Evolutionary conservation across 2,888 invertebrate species (phyloP), one percentile per base, ranked within the genome.

Genomic region (Caenorhabditis sp.): DNA sequence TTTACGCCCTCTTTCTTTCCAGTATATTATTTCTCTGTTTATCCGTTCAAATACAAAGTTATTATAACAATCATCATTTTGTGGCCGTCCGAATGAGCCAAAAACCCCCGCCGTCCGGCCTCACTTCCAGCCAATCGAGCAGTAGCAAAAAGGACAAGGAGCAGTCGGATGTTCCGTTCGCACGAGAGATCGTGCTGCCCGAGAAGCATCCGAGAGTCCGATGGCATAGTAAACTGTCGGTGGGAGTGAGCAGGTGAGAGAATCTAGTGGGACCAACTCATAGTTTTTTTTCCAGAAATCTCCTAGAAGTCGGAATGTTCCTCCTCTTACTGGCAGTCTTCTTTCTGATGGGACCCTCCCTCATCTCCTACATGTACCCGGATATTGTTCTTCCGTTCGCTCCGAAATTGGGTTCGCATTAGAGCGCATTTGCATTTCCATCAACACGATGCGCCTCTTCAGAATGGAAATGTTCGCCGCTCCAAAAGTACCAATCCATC

Each of bases 331-430:
- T 58, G 26, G 2, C 26, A 6, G 5, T 35, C 20, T 50, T 27
- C 20, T 43, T 68, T 26, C n/a, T 52, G 8, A 22, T 68, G 11
- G 58, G 58, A 32, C 68, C 68, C 9, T 43, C 26, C 0, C 17
- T 59, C 1, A 41, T 68, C n/a, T 8, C 58, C 6, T 43, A 52
- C 35, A 41, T 68, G 52, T 68, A 68, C 20, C 68, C 68, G 1
- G 32, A 50, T 43, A 17, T 59, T 1, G 35, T 58, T 1, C 22
- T 58, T 26, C 68, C 68, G 30, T 43, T 52, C 26, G 43, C 24
- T 9, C 6, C 41, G 5, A 58, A 13, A 50, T 37, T 66, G 15
- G 22, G 17, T 48, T 30, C 22, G 13, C 22, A 32, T 2, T 50
- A 2, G 32, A 30, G 30, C n/a, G 17, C 20, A 3, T n/a, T 30